A percentile compares a stretch with the other conserved stretches of the same genome.
These are phyloP conservation scores for Lepidostoma basale DNA, from an alignment of 1,140 invertebrate species.

Conservation along the genomic window DNA sequence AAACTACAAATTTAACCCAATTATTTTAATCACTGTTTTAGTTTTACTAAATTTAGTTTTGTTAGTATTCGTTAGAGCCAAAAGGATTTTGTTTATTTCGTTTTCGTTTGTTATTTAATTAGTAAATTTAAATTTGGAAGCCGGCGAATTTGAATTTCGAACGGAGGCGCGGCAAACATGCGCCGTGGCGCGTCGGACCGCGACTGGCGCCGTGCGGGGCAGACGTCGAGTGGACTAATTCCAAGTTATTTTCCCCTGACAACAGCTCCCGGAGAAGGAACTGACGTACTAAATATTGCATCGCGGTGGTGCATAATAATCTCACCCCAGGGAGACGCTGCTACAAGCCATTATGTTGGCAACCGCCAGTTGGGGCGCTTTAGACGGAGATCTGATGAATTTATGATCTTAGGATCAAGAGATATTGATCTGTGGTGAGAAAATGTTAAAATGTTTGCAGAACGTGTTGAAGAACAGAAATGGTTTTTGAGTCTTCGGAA, in stretches of 20 bases:
- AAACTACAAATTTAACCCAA: too few relatives aligned
- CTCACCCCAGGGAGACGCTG: background rate
- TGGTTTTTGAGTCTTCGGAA: too few relatives aligned
- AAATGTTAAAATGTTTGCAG: too few relatives aligned
- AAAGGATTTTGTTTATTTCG: background rate
- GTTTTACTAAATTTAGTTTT: background rate
- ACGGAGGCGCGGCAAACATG: constrained; percentile 33
- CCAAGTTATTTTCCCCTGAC: constrained; percentile 3
- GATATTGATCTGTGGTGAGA: too few relatives aligned
- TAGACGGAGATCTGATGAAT: background rate
- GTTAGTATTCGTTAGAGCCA: background rate
- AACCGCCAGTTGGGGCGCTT: background rate
- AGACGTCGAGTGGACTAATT: constrained; percentile 5
- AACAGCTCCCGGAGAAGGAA: too few relatives aligned
- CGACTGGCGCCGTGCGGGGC: constrained; percentile 25
- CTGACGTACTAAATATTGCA: constrained; percentile 21
- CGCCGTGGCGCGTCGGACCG: constrained; percentile 35
- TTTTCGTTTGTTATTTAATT: constrained; percentile 7
- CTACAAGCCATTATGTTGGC: background rate
- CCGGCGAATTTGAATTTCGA: constrained; percentile 13
- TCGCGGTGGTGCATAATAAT: background rate
- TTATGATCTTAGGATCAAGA: too few relatives aligned
- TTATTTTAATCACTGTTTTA: too few relatives aligned
- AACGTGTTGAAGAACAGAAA: too few relatives aligned
- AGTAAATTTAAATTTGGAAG: background rate